phyloP scores from a whole-genome alignment of 2,888 invertebrate species.

The Lasioglossum malachurum region DNA sequence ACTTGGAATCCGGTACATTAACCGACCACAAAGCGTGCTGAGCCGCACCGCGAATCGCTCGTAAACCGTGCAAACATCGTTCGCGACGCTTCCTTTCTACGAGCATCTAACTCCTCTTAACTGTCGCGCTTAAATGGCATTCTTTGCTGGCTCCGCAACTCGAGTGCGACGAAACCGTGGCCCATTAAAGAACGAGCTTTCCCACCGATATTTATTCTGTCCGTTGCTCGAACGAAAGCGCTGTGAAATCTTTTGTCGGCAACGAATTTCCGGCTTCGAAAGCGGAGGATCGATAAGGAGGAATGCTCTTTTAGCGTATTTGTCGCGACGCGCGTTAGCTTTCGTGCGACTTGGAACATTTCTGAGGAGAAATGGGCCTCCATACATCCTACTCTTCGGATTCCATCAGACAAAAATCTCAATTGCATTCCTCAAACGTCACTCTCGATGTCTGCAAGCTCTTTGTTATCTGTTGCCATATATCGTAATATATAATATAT shows the following conservation, averaged over 20 bases:
- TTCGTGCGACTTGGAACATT: constrained; percentile 10
- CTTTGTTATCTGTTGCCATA: not conserved
- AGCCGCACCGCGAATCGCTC: constrained; percentile 73
- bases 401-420: not conserved
- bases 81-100: constrained; percentile 73
- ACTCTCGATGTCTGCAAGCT: not conserved
- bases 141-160: constrained; percentile 69
- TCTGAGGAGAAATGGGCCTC: not conserved
- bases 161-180: constrained; percentile 59
- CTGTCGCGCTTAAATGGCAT: constrained; percentile 74
- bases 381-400: not conserved
- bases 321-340: constrained; percentile 34
- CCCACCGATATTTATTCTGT: constrained; percentile 60
- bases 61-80: constrained; percentile 76
- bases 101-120: constrained; percentile 75
- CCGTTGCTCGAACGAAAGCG: constrained; percentile 33
- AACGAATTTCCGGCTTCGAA: constrained; percentile 22
- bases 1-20: constrained; percentile 75
- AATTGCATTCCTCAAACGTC: not conserved
- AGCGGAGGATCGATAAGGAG: constrained; percentile 41
- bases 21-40: constrained; percentile 74
- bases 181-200: constrained; percentile 68
- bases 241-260: constrained; percentile 41
- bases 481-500: too few species aligned
- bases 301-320: constrained; percentile 40